Base-by-base conservation (phyloP, 2,797 vertebrate genomes). In the Microctenopoma steveboyesi region DNA sequence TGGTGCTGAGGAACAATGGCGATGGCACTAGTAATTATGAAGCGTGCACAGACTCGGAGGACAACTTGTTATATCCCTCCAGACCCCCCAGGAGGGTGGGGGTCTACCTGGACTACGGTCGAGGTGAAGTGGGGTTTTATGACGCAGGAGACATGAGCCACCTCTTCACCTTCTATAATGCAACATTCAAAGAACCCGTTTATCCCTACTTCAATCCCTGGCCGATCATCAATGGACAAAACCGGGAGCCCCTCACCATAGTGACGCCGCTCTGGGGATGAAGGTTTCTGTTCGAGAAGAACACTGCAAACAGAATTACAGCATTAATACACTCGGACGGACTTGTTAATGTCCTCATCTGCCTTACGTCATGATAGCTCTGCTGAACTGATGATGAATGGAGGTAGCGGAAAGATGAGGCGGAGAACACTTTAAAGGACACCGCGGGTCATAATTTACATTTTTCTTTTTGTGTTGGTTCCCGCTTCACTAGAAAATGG, bases 201-300 rank as follows among this genome's bases (percentile, higher is more conserved):
- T 94, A 87, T 68, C 93, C 93, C 0, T 95, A 94, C 78, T 94
- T 94, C 70, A 94, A 89, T 39, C 89, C 87, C 52, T 94, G 93
- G 89, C 92, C 94, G 0, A 93, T 94, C 40, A 91, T 95, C 57
- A 91, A 89, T 0, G 93, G 94, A 27, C 76, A 81, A 45, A 95
- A 95, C 65, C 58, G 83, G 15, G 92, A 93, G 79, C 92, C 94
- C 0, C 91, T 95, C 60, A 81, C 81, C 43, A 71, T 94, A 39
- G 84, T 90, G 7, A 83, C 74, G 0, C 91, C 89, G 3, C 68
- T 76, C 57, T 90, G 79, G 81, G 75, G 69, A 64, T 85, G 79
- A 57, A 68, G 3, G 45, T n/a, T n/a, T 9, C 11, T 14, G 40
- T 42, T 42, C 11, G 11, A 15, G 18, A 37, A 9, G 8, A 15